Percentiles rank a stretch among this genome's conserved stretches.
phyloP scores from a whole-genome alignment of 1,140 invertebrate genomes.

The Drosophila aff. region DNA sequence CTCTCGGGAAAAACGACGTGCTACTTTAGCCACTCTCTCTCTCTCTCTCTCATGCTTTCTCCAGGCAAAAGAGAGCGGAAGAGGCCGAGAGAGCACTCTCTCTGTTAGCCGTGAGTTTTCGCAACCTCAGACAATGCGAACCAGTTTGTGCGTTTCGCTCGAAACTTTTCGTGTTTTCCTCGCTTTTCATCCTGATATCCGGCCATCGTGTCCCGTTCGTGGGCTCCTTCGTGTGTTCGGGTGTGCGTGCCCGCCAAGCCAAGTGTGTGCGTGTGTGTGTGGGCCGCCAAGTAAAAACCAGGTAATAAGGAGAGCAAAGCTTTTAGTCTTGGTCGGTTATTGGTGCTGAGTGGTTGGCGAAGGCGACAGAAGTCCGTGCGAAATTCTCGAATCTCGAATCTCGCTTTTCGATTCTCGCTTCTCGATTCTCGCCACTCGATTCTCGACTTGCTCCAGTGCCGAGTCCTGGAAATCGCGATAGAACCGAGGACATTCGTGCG shows the following conservation, averaged over 20 bases:
- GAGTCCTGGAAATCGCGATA: conserved; percentile 51
- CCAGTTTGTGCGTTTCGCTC: conserved; percentile 54
- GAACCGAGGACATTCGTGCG: conserved; percentile 46
- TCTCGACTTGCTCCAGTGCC: conserved; percentile 37
- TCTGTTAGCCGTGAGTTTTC: conserved; percentile 15
- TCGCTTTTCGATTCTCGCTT: not conserved
- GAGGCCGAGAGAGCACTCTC: not conserved
- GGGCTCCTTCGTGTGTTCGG: conserved; percentile 14
- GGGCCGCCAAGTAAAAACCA: conserved; percentile 71
- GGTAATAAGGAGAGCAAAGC: conserved; percentile 82
- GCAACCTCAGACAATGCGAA: conserved; percentile 73
- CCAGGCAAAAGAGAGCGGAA: not conserved
- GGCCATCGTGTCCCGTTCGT: conserved; percentile 54
- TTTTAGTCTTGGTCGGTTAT: conserved; percentile 83
- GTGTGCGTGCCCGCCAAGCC: not conserved
- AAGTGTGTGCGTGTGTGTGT: conserved; percentile 11
- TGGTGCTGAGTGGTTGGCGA: conserved; percentile 80
- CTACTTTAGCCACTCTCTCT: not conserved
- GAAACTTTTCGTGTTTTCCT: conserved; percentile 53
- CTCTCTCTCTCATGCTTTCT: conserved; percentile 1
- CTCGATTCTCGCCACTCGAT: conserved; percentile 20
- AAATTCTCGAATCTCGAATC: conserved; percentile 11
- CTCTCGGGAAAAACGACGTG: conserved; percentile 2
- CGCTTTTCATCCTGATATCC: conserved; percentile 66
- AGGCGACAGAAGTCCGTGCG: conserved; percentile 61